Base-by-base conservation (phyloP, 64 coral and sea anemone genomes). In the Porites australiensis region DNA sequence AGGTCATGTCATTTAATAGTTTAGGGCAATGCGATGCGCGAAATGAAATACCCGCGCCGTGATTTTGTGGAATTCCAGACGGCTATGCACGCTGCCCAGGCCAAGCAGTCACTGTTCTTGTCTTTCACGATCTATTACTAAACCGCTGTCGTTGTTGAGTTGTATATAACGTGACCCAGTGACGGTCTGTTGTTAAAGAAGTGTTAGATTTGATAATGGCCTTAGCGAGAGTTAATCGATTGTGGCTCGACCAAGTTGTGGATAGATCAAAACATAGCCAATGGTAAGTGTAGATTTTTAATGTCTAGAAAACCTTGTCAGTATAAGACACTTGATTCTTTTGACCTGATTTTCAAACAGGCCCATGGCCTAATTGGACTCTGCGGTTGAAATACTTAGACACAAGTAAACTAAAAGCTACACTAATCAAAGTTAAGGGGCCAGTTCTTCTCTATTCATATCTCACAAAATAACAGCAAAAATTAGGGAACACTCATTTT, bases 241-340 rank as follows among this genome's bases (percentile, higher is more conserved):
- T 94, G 19, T 94, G 91, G 95, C 77, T 81, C 52, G 95, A 98
- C 57, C 80, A 88, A 82, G 70, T 91, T 50, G 58, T 74, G 47
- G 92, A 98, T 58, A 87, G 88, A 78, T 65, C 63, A 60, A 87
- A 87, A 46, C 72, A 91, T 10, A 12, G 67, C 18, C 79, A 91
- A 8, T 91, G 89, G 89, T 91, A 37, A 51, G 79, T 74, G 49
- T 8, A 50, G 54, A 9, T 57, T 57, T 55, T 57, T 57, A 9
- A 57, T 57, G 12, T 9, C 54, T 57, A 57, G 7, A 57, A 9
- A 57, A 57, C 54, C 7, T 57, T 75, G 8, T 13, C 67, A 10
- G 79, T 18, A 18, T 3, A 16, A 11, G 43, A 65, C n/a, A 74
- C 53, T 92, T 44, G 13, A 45, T 54, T 16, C 14, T 55, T 37